Percentiles rank a stretch among this genome's conserved stretches.
phyloP scores from a whole-genome alignment of 2,113 vertebrate species.

The Elachura formosa region DNA sequence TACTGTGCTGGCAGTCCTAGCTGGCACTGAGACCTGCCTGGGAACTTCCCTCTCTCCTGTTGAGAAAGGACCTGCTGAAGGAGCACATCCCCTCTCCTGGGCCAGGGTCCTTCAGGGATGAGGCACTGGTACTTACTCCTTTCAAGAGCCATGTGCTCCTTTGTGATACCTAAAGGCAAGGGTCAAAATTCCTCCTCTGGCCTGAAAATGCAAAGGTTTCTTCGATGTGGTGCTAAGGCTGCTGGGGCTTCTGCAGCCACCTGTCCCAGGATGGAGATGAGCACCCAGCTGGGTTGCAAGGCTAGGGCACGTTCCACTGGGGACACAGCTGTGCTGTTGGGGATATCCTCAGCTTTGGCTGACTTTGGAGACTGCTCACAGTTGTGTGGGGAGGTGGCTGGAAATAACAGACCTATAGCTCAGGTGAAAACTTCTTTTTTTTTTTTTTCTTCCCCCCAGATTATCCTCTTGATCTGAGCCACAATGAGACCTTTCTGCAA shows the following conservation, averaged over 20 bases:
- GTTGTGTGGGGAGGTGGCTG: not conserved
- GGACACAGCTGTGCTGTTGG: not conserved
- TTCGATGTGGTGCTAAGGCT: not conserved
- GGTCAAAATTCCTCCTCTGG: not conserved
- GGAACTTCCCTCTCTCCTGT: not conserved
- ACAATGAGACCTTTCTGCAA: conserved; percentile 84
- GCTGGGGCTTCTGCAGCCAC: not conserved
- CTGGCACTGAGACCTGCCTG: not conserved
- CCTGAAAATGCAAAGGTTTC: not conserved
- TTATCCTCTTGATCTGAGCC: conserved; percentile 90
- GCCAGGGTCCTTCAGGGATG: not conserved
- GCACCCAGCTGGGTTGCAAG: not conserved
- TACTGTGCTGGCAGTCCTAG: not conserved
- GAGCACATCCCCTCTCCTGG: not conserved
- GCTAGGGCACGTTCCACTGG: not conserved
- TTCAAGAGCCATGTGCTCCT: not conserved
- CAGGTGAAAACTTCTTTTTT: not conserved
- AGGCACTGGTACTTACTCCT: not conserved
- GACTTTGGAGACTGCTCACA: not conserved
- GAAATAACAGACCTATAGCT: not conserved
- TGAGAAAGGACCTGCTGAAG: not conserved
- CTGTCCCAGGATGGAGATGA: not conserved
- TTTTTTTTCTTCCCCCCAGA: conserved; percentile 64
- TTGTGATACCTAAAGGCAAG: not conserved
- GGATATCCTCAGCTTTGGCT: not conserved